These are phyloP conservation scores for Graptemys geographica DNA, from an alignment of 2,797 vertebrate genomes.

Conservation along the genomic window DNA sequence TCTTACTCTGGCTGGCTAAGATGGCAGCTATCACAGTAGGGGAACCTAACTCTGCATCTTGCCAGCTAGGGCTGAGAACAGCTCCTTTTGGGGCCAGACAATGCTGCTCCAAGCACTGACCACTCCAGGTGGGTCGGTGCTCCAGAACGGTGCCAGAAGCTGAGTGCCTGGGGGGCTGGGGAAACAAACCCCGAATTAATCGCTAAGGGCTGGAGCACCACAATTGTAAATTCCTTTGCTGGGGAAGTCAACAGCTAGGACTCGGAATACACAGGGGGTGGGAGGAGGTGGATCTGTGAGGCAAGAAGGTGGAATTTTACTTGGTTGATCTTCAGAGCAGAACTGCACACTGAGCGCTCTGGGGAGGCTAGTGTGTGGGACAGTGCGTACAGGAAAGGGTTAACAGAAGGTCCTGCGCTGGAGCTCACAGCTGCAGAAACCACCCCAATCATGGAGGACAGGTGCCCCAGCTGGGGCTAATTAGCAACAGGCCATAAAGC, in stretches of 20 bases:
- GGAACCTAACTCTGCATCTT: too few relatives aligned
- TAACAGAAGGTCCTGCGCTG: background rate
- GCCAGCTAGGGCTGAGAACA: too few relatives aligned
- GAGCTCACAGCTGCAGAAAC: background rate
- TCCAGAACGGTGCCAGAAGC: too few relatives aligned
- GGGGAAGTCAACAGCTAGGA: background rate
- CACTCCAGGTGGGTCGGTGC: too few relatives aligned
- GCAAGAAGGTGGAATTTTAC: background rate
- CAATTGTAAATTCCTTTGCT: background rate
- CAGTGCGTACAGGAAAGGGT: background rate
- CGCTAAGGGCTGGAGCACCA: background rate
- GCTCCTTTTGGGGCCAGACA: too few relatives aligned
- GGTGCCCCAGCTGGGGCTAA: background rate
- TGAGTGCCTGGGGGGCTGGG: background rate
- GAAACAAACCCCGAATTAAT: background rate
- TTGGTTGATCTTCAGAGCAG: accelerated
- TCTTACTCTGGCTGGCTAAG: too few relatives aligned
- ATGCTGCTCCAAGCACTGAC: too few relatives aligned
- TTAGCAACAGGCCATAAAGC: background rate
- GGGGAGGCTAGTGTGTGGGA: background rate
- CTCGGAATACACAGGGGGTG: background rate
- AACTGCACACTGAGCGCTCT: too few relatives aligned
- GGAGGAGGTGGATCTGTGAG: background rate
- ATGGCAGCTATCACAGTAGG: too few relatives aligned
- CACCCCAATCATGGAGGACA: background rate